A percentile compares a stretch with the other conserved stretches of the same genome.
phyloP scores from a whole-genome alignment of 2,797 vertebrate genomes.

The Lindbergichthys nudifrons region DNA sequence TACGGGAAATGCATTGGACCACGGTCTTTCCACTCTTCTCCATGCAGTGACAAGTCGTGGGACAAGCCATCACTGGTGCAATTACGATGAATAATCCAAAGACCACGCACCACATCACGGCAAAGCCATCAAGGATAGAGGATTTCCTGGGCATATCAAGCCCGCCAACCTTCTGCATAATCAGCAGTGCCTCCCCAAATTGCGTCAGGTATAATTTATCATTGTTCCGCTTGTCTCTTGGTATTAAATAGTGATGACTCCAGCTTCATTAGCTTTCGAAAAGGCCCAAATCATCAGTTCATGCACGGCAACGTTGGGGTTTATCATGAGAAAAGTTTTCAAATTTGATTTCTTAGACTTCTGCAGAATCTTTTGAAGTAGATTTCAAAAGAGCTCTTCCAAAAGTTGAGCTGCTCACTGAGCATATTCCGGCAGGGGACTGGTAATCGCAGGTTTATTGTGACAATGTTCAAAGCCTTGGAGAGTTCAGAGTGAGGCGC shows the following conservation, averaged over 20 bases:
- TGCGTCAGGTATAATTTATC: constrained; percentile 66
- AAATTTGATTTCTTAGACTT: constrained; percentile 34
- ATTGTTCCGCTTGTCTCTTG: constrained; percentile 59
- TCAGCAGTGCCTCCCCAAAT: constrained; percentile 66
- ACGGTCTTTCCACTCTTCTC: constrained; percentile 86
- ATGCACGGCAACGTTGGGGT: constrained; percentile 4
- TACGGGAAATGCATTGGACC: constrained; percentile 90
- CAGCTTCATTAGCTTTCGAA: constrained; percentile 36
- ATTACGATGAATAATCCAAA: constrained; percentile 64
- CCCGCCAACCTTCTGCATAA: constrained; percentile 73
- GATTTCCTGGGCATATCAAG: constrained; percentile 64
- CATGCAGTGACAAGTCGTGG: constrained; percentile 89
- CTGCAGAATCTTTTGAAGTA: constrained; percentile 47
- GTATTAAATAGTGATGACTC: constrained; percentile 28
- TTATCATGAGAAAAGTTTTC: constrained; percentile 53
- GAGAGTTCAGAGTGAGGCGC: constrained; percentile 8
- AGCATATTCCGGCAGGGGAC: constrained; percentile 49
- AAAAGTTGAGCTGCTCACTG: constrained; percentile 26
- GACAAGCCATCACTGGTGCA: constrained; percentile 80
- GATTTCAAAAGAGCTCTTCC: constrained; percentile 45
- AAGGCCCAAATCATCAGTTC: constrained; percentile 17
- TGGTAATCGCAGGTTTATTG: constrained; percentile 42
- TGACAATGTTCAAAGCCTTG: constrained; percentile 36
- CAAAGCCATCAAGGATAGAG: constrained; percentile 39
- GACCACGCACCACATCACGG: constrained; percentile 65